Evolutionary conservation across 2,888 invertebrate species (phyloP), one percentile per base, ranked within the genome.

Genomic region (Chorisops tibialis): DNA sequence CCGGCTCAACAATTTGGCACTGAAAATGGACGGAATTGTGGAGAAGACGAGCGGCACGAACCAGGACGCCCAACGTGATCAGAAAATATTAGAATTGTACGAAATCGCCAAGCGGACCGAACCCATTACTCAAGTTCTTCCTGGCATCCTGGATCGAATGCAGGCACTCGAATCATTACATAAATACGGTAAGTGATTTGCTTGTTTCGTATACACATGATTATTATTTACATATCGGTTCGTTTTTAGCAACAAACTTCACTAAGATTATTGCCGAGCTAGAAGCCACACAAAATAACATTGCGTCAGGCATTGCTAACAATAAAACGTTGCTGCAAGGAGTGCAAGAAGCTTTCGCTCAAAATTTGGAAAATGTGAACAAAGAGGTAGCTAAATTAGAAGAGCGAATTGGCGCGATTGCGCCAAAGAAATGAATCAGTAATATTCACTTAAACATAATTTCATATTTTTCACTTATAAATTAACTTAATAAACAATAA

Each of bases 101-200:
- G 93, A 93, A 68, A 79, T 94, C 67, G 84, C 93, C 68, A 93
- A 93, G 76, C 91, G 91, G 75, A 89, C 89, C 63, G 94, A 96
- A 72, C 85, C 87, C 9, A 83, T 92, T 64, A 80, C 83, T 0
- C 88, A 91, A 74, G 83, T 93, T 63, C 73, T 93, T 63, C 91
- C 91, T 0, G 86, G 87, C 70, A 85, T 90, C 21, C 83, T 96
- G 37, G 90, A 93, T 69, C 84, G 96, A 61, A 86, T 97, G 83
- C 85, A 89, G 69, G 89, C 94, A 1, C 80, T 97, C 3, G 91
- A 93, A 77, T 85, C 87, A 3, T 80, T 97, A 5, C 96, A 97
- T 73, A 89, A 89, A 75, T 93, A 94, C 85, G 95, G 95, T 93
- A 78, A 75, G 56, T 65, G 18, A 30, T 11, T n/a, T 45, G n/a